phyloP scores from a whole-genome alignment of 2,797 vertebrate genomes.

The Acanthurus lineatus region DNA sequence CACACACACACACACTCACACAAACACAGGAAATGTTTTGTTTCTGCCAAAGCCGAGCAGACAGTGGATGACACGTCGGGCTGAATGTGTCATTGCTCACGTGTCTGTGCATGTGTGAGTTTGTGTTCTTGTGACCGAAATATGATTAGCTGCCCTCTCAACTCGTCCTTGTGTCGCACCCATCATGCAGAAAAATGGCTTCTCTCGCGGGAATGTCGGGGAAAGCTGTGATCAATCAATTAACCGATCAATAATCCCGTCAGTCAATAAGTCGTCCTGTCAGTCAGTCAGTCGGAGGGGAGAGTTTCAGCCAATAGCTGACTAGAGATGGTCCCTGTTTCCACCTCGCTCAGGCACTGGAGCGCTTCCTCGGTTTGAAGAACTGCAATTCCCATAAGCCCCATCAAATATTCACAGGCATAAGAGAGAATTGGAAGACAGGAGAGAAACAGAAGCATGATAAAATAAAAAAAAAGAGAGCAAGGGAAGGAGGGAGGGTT shows the following conservation, averaged over 20 bases:
- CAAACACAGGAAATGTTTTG: constrained; percentile 52
- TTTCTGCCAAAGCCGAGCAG: constrained; percentile 19
- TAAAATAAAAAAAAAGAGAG: constrained; percentile 20
- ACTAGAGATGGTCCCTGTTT: background rate
- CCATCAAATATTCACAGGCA: constrained; percentile 70
- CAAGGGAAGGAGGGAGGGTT: background rate
- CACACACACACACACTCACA: background rate
- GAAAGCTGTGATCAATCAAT: constrained; percentile 69
- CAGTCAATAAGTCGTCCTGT: constrained; percentile 51
- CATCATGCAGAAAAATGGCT: constrained; percentile 55
- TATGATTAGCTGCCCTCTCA: constrained; percentile 51
- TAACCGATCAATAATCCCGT: constrained; percentile 63
- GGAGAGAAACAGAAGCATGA: constrained; percentile 28
- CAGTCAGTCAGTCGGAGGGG: constrained; percentile 16
- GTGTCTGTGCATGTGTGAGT: constrained; percentile 8
- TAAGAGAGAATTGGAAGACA: constrained; percentile 15
- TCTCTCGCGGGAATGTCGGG: constrained; percentile 20
- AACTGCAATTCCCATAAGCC: constrained; percentile 53
- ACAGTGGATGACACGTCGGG: constrained; percentile 22
- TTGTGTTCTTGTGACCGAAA: constrained; percentile 15
- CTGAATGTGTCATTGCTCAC: constrained; percentile 40
- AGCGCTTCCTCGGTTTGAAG: constrained; percentile 34
- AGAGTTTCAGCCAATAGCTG: background rate
- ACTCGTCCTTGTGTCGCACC: constrained; percentile 45
- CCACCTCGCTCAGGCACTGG: background rate